Evolutionary conservation across 2,888 invertebrate species (phyloP).

Genomic region (Erpobdella octoculata): DNA sequence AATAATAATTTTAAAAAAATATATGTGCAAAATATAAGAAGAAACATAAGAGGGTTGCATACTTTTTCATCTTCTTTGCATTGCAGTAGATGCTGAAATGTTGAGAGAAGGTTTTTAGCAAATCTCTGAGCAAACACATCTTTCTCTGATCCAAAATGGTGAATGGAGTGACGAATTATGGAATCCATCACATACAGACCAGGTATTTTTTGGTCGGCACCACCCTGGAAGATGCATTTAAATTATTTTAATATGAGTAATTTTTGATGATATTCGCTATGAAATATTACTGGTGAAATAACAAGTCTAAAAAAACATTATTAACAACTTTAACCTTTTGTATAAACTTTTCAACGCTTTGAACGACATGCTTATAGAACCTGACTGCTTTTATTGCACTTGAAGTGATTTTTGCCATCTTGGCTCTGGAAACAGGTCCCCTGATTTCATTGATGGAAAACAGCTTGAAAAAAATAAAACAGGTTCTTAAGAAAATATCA

Average conservation of each 20-base stretch:
- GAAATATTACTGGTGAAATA: background rate
- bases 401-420: conserved; percentile 93
- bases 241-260: no score
- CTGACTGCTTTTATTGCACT: conserved; percentile 97
- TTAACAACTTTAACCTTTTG: conserved; percentile 60
- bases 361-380: conserved; percentile 98
- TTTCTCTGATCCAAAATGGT: conserved; percentile 92
- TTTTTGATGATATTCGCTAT: no score
- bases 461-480: conserved; percentile 65
- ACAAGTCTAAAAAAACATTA: background rate
- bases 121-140: conserved; percentile 86
- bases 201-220: conserved; percentile 95
- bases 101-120: conserved; percentile 7
- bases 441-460: conserved; percentile 90
- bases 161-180: conserved; percentile 90
- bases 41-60: background rate
- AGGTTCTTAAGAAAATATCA: no score
- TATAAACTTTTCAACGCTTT: conserved; percentile 97
- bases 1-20: background rate
- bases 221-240: conserved; percentile 58
- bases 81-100: conserved; percentile 17
- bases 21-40: background rate
- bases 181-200: conserved; percentile 98
- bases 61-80: conserved; percentile 27
- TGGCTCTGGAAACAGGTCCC: conserved; percentile 96